Conservation (phyloP, 2,888 invertebrate species). For the Drosophila glabriapex region DNA sequence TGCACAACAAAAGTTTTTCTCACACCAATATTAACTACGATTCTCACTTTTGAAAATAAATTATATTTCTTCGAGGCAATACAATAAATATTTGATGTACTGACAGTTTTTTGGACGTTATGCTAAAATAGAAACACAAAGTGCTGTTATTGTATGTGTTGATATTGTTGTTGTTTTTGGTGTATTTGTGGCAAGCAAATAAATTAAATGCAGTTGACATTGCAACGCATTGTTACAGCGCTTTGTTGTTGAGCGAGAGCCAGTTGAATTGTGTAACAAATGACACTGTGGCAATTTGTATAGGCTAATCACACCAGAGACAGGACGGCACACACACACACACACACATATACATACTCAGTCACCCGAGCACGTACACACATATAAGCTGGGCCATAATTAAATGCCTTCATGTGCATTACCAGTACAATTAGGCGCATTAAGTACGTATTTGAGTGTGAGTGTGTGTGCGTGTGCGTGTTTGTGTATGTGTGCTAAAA, state of each 20-base stretch:
- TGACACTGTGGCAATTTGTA: constrained; percentile 71
- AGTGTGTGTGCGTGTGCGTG: constrained; percentile 6
- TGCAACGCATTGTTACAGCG: constrained; percentile 25
- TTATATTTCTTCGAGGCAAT: constrained; percentile 28
- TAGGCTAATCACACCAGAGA: constrained; percentile 69
- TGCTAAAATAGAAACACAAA: constrained; percentile 44
- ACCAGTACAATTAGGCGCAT: constrained; percentile 72
- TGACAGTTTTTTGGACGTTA: constrained; percentile 53
- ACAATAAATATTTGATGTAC: constrained; percentile 61
- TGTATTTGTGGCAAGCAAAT: constrained; percentile 51
- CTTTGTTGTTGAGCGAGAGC: constrained; percentile 21
- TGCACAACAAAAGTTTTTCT: neutral
- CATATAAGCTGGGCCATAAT: constrained; percentile 50
- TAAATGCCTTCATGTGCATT: constrained; percentile 62
- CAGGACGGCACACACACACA: constrained; percentile 10
- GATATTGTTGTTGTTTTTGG: constrained; percentile 18
- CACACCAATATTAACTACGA: neutral
- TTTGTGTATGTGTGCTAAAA: constrained; percentile 6
- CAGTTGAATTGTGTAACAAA: constrained; percentile 52
- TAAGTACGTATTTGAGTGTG: constrained; percentile 27
- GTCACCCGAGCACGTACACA: constrained; percentile 13
- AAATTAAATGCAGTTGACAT: constrained; percentile 67
- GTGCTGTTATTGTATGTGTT: neutral
- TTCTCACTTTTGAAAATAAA: constrained; percentile 5
- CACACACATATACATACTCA: constrained; percentile 6